Evolutionary conservation across 2,888 invertebrate genomes (phyloP), one percentile per base, ranked within the genome.

Genomic region (Micropterix aruncella): DNA sequence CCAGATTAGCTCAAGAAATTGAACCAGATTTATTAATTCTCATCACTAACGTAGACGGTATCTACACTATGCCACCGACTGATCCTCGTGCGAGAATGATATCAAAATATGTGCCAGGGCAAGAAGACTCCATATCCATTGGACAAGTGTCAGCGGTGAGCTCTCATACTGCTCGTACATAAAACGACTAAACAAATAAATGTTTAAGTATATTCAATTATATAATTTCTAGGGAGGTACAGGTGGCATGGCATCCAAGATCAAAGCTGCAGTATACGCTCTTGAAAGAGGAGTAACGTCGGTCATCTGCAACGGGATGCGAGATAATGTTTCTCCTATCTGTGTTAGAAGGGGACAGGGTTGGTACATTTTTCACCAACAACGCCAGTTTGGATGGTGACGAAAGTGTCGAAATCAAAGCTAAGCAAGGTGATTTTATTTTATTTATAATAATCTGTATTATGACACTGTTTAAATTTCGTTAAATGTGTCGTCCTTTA

Each of bases 1-100:
- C 92, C n/a, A 82, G 89, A 73, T 61, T 93, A 49, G 87, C 91
- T 0, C 84, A 85, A 0, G 91, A 92, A 62, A 77, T 92, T 42
- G 72, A 74, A 54, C 87, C 91, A 0, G 91, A 94, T 60, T 71
- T 93, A 45, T 68, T 94, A 50, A 84, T 93, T 49, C 73, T 93
- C 37, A 87, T 94, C 83, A 89, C 90, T 16, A 91, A 94, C 60
- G 92, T 93, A 3, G 87, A 93, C 57, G 93, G 93, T 2, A 86
- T 94, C 52, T 92, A 89, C 68, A 91, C 85, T 47, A 77, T 80
- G 48, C 90, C 90, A 0, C 91, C 91, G 0, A 82, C 80, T 67
- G 77, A 80, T 52, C 84, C 89, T 53, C 90, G 90, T 2, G 86
- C 91, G 1, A 75, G 84, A 48, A 74, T 93, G 54, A 72, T 94